phyloP scores from a whole-genome alignment of 1,140 invertebrate species.

The Euura saliciscinereae region DNA sequence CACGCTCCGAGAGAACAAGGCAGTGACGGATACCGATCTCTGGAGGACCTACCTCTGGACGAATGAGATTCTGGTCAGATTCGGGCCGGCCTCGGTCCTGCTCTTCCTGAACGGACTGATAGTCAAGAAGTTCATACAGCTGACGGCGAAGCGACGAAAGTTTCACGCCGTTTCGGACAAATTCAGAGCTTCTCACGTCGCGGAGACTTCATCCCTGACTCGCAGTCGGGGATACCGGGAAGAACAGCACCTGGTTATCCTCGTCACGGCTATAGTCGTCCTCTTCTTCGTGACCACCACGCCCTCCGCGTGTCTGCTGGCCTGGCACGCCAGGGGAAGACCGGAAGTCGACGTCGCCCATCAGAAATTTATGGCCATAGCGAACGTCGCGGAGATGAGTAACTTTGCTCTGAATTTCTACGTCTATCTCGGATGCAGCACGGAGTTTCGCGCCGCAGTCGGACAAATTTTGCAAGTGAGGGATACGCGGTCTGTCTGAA shows the following conservation, averaged over 20 bases:
- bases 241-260: slow-evolving; percentile 46
- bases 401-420: slow-evolving; percentile 56
- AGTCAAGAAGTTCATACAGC: slow-evolving; percentile 43
- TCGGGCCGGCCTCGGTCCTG: slow-evolving; percentile 47
- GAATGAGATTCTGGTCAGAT: slow-evolving; percentile 41
- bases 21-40: not conserved
- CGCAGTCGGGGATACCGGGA: slow-evolving; percentile 8
- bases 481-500: no score
- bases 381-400: slow-evolving; percentile 49
- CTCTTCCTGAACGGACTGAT: slow-evolving; percentile 49
- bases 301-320: slow-evolving; percentile 41
- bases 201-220: slow-evolving; percentile 16
- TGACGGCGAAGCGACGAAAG: slow-evolving; percentile 37
- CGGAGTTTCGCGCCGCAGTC: slow-evolving; percentile 51
- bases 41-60: slow-evolving; percentile 35
- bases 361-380: slow-evolving; percentile 50
- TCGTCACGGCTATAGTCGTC: slow-evolving; percentile 52
- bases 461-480: slow-evolving; percentile 27
- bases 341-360: slow-evolving; percentile 39
- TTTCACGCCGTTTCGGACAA: slow-evolving; percentile 29
- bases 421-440: slow-evolving; percentile 53
- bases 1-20: not conserved
- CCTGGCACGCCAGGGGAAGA: not conserved
- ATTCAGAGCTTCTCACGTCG: slow-evolving; percentile 19
- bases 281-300: slow-evolving; percentile 56